Base-by-base conservation (phyloP, 1,140 invertebrate genomes). In the Cyrtorhinus lividipennis region DNA sequence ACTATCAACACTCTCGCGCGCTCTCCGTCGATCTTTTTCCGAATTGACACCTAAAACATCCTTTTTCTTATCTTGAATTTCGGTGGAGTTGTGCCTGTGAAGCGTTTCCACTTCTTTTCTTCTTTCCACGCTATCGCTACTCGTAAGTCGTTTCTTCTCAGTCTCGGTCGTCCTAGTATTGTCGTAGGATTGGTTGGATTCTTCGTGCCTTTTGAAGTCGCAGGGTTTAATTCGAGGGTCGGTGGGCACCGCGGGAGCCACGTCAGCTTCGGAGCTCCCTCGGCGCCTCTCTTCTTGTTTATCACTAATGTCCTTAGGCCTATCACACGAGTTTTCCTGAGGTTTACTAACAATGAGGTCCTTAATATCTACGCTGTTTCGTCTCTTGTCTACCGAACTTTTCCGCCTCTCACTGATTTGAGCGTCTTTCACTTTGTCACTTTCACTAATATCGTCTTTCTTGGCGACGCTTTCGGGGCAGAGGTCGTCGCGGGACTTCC, bases 11-110 rank as follows among this genome's bases (percentile, higher is more conserved):
- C 63, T 68, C 13, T 68, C 67, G 24, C 65, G 59, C 23, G 30
- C 53, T 68, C 67, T 68, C 64, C 67, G 65, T 56, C 65, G 65
- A 56, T 68, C 67, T 24, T 64, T 66, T 64, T 68, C 67, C 8
- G 67, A 66, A 63, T 65, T 62, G 2, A 66, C 64, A 46, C 64
- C 65, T 48, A 68, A 64, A 46, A 65, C 62, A 60, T 68, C 67
- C 57, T 68, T 68, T 57, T 68, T 68, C 30, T 66, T 66, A 38
- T 68, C 67, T 53, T 57, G 56, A 24, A 30, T 27, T 26, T 66
- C 48, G 30, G 57, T 66, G 46, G 23, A 53, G 57, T 64, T 62
- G 53, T 66, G 64, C 46, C 62, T 62, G 27, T 15, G 23, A 63
- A 48, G 24, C 1, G 48, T 60, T 64, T 66, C 65, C 24, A 48